These are phyloP conservation scores for Ageneiosus marmoratus DNA, from an alignment of 2,113 vertebrate species.

Conservation along the genomic window DNA sequence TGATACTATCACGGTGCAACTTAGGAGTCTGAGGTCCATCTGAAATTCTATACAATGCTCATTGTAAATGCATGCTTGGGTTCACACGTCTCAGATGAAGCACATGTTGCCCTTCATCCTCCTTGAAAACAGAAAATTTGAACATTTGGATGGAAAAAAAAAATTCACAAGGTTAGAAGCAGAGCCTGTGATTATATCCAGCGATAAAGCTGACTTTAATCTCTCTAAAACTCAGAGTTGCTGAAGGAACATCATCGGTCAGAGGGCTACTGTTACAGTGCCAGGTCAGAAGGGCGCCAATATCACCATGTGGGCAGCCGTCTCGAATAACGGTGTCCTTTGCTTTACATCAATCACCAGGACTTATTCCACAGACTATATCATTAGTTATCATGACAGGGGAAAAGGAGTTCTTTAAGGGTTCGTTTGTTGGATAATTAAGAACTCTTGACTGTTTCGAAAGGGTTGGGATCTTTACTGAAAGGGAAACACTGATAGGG, in stretches of 20 bases:
- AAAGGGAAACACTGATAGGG: too few species aligned
- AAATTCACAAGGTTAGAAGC: background rate
- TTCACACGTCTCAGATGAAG: background rate
- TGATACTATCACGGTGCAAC: background rate
- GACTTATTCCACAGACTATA: constrained; percentile 7
- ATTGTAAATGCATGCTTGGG: background rate
- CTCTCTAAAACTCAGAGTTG: background rate
- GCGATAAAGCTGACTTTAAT: constrained; percentile 7
- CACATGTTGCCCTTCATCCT: background rate
- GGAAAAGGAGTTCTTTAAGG: background rate
- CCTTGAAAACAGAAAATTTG: background rate
- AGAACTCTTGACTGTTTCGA: background rate
- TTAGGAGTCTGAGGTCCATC: background rate
- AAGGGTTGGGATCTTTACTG: too few species aligned
- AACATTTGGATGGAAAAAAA: too few species aligned
- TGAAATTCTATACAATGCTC: background rate
- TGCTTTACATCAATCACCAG: constrained; percentile 20
- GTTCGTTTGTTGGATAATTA: background rate
- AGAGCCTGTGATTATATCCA: background rate
- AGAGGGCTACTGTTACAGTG: constrained; percentile 21
- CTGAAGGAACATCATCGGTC: constrained; percentile 24
- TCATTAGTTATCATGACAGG: constrained; percentile 24
- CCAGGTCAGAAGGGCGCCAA: constrained; percentile 20
- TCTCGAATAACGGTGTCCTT: constrained; percentile 20
- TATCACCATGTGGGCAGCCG: constrained; percentile 6